Conservation (phyloP, 2,113 vertebrate genomes). For the Centrocercus urophasianus region DNA sequence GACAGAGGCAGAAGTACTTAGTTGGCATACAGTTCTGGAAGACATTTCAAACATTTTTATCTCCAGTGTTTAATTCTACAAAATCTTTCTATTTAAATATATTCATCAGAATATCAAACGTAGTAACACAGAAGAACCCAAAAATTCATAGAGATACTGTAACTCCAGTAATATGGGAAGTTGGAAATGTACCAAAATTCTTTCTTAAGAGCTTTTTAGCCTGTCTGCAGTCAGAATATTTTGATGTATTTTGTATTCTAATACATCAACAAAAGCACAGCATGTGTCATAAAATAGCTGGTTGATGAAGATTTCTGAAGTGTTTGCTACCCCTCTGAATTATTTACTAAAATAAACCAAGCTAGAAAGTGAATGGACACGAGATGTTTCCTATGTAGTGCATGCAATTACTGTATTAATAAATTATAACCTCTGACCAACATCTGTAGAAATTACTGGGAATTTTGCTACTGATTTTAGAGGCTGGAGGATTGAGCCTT, state of each 20-base stretch:
- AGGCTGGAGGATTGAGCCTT: background rate
- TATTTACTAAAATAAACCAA: background rate
- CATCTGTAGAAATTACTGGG: background rate
- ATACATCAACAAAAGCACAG: background rate
- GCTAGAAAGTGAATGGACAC: background rate
- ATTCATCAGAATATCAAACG: background rate
- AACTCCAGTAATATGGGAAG: background rate
- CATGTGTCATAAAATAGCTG: background rate
- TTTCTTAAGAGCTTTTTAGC: background rate
- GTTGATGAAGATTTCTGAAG: background rate
- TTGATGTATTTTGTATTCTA: background rate
- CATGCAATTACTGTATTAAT: background rate
- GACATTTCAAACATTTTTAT: background rate
- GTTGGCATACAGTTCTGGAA: background rate
- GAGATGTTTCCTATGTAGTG: background rate
- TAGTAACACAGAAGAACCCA: background rate
- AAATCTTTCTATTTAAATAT: background rate
- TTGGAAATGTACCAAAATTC: background rate
- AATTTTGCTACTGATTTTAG: background rate
- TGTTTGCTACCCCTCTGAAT: background rate
- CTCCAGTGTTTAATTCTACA: background rate
- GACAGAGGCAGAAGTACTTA: background rate
- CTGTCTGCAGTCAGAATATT: background rate
- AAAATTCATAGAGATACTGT: background rate
- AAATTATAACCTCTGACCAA: background rate